phyloP scores from a whole-genome alignment of 2,888 invertebrate genomes.

The Patella pellucida region DNA sequence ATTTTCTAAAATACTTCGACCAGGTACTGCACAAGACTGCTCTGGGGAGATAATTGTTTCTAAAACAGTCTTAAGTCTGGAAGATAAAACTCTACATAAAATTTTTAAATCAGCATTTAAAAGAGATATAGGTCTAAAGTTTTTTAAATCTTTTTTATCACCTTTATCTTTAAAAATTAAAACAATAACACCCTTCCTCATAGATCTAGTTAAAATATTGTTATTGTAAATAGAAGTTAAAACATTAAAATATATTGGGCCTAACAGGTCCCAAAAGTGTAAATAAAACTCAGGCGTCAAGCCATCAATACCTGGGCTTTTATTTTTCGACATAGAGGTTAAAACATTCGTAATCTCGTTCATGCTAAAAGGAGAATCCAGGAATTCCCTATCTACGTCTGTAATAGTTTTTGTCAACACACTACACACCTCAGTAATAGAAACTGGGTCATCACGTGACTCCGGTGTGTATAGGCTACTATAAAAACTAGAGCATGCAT shows the following conservation, averaged over 20 bases:
- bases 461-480: neutral
- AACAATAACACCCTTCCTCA: conserved; percentile 27
- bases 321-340: conserved; percentile 30
- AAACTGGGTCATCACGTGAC: neutral
- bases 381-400: neutral
- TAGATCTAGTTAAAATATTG: conserved; percentile 22
- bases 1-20: conserved; percentile 44
- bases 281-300: conserved; percentile 14
- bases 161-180: conserved; percentile 39
- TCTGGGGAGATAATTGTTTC: conserved; percentile 31
- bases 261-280: neutral
- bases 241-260: conserved; percentile 23
- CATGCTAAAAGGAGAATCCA: conserved; percentile 11
- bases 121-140: conserved; percentile 43
- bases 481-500: neutral
- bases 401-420: neutral
- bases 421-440: neutral
- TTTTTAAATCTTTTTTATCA: conserved; percentile 33
- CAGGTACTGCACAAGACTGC: conserved; percentile 43
- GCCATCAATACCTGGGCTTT: conserved; percentile 18
- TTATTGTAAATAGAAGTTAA: conserved; percentile 24
- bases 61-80: conserved; percentile 33
- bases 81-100: conserved; percentile 39
- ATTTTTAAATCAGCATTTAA: conserved; percentile 44
- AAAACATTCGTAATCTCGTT: conserved; percentile 19